A percentile compares a stretch with the other conserved stretches of the same genome.
phyloP scores from a whole-genome alignment of 2,888 invertebrate genomes.

The Cancer borealis region DNA sequence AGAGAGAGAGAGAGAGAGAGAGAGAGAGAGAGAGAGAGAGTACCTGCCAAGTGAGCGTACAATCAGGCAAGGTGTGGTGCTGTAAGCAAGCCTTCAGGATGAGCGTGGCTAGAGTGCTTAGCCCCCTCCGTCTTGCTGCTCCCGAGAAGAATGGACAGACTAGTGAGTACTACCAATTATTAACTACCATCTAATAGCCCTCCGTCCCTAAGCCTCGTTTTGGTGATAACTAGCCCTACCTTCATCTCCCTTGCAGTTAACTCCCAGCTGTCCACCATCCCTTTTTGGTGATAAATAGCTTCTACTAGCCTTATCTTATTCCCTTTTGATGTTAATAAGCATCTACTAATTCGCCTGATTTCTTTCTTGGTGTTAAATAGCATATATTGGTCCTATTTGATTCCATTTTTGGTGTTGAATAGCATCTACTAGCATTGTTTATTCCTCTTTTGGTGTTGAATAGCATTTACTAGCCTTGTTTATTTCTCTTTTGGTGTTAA shows the following conservation, averaged over 20 bases:
- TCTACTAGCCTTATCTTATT: neutral
- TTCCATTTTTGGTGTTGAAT: neutral
- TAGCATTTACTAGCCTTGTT: too few species aligned
- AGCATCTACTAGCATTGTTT: too few species aligned
- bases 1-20: neutral
- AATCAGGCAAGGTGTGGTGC: constrained; percentile 64
- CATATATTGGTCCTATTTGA: neutral
- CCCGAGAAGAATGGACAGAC: constrained; percentile 67
- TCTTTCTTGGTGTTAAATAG: neutral
- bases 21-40: neutral
- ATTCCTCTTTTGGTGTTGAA: too few species aligned
- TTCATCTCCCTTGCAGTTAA: too few species aligned
- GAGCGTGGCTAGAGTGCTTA: constrained; percentile 66
- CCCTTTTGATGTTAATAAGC: neutral
- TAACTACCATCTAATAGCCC: too few species aligned
- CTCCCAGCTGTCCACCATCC: neutral
- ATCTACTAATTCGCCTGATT: too few species aligned
- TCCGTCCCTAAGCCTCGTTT: too few species aligned
- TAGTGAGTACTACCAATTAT: constrained; percentile 46
- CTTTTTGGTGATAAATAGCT: neutral
- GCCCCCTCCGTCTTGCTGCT: constrained; percentile 57
- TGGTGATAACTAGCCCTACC: too few species aligned
- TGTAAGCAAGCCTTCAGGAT: constrained; percentile 49
- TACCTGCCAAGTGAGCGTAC: neutral
- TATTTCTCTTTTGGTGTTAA: too few species aligned